phyloP scores from a whole-genome alignment of 1,140 invertebrate species.

The Papilio polytes region DNA sequence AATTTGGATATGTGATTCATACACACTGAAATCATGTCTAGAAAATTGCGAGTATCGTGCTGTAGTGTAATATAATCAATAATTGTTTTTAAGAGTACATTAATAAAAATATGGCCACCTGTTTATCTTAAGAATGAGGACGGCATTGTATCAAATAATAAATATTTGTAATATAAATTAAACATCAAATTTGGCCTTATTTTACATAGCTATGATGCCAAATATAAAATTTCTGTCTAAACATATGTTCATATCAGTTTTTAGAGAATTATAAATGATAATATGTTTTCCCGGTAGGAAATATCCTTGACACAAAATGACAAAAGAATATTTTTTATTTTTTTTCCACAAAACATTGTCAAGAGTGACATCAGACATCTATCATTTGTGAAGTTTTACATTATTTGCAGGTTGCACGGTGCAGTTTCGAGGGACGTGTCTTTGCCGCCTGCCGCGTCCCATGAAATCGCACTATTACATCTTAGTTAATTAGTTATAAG shows the following conservation, averaged over 20 bases:
- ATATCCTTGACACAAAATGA: too few relatives aligned
- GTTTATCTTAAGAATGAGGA: constrained; percentile 10
- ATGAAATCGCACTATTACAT: background rate
- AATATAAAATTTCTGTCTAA: too few relatives aligned
- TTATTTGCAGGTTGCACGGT: too few relatives aligned
- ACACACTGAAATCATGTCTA: background rate
- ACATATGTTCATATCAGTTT: background rate
- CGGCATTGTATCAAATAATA: background rate
- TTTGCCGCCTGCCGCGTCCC: too few relatives aligned
- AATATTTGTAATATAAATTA: background rate
- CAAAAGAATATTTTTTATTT: background rate
- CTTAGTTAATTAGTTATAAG: background rate
- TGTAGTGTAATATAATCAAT: background rate
- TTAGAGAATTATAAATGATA: background rate
- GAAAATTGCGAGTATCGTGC: background rate
- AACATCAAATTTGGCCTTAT: background rate
- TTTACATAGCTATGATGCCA: background rate
- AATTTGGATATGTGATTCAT: too few relatives aligned
- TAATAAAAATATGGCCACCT: constrained; percentile 13
- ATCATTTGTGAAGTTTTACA: too few relatives aligned
- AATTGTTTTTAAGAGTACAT: background rate
- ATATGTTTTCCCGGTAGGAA: too few relatives aligned
- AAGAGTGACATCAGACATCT: too few relatives aligned
- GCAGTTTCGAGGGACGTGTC: too few relatives aligned
- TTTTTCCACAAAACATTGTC: background rate